Evolutionary conservation across 2,888 invertebrate genomes (phyloP).

Genomic region (Spisula solida): DNA sequence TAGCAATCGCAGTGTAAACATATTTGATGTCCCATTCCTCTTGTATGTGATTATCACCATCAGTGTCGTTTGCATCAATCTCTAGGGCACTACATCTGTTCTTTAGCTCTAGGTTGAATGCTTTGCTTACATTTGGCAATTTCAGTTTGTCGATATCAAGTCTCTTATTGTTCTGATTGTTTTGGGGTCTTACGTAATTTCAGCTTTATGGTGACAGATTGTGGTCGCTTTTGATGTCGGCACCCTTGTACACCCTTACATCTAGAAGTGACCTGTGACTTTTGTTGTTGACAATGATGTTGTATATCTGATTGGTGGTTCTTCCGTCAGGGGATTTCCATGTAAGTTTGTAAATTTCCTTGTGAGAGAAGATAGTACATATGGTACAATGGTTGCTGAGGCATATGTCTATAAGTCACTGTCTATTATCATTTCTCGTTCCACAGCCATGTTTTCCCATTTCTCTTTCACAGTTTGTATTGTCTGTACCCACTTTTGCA

Average conservation of each 20-base stretch:
- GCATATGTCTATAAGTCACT: background rate
- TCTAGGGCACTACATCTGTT: constrained; percentile 28
- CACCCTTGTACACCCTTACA: too few species aligned
- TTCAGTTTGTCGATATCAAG: too few species aligned
- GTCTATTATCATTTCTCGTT: background rate
- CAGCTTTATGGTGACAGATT: background rate
- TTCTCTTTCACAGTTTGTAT: too few species aligned
- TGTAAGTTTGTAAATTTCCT: too few species aligned
- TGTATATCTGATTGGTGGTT: constrained; percentile 62
- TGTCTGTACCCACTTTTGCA: too few species aligned
- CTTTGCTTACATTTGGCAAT: background rate
- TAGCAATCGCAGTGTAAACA: background rate
- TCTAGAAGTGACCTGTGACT: constrained; percentile 8
- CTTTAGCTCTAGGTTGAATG: background rate
- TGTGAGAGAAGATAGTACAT: constrained; percentile 64
- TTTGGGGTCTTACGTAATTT: background rate
- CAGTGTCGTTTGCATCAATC: constrained; percentile 31
- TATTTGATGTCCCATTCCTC: too few species aligned
- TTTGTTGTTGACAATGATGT: constrained; percentile 40
- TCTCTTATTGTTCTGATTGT: background rate
- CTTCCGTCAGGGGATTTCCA: constrained; percentile 64
- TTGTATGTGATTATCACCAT: too few species aligned
- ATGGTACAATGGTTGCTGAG: constrained; percentile 29
- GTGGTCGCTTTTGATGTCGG: background rate
- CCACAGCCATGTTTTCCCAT: background rate